These are phyloP conservation scores for Leptura quadrifasciata DNA, from an alignment of 2,888 invertebrate genomes.

Conservation along the genomic window DNA sequence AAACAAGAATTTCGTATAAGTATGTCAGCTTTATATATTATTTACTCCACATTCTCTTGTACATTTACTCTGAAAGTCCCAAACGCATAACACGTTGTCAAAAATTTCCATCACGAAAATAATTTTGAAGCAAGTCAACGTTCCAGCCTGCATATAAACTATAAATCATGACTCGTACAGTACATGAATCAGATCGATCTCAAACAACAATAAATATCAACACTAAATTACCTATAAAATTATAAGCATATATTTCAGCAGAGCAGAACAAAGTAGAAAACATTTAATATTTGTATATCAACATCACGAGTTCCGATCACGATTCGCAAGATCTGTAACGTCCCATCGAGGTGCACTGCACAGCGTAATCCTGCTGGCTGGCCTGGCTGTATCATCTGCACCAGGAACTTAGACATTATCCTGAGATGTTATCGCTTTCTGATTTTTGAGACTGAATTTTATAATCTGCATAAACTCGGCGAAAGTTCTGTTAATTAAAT, in stretches of 20 bases:
- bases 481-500: slow-evolving; percentile 13
- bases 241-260: slow-evolving; percentile 71
- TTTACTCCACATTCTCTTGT: not conserved
- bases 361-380: slow-evolving; percentile 31
- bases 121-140: slow-evolving; percentile 7
- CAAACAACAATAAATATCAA: slow-evolving; percentile 67
- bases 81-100: not conserved
- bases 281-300: slow-evolving; percentile 73
- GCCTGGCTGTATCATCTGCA: slow-evolving; percentile 39
- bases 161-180: slow-evolving; percentile 61
- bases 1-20: not conserved
- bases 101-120: not conserved
- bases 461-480: slow-evolving; percentile 21
- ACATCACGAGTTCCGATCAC: slow-evolving; percentile 71
- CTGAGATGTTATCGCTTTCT: slow-evolving; percentile 37
- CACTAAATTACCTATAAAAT: slow-evolving; percentile 72
- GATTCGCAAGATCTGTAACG: slow-evolving; percentile 61
- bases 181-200: slow-evolving; percentile 66
- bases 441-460: slow-evolving; percentile 29
- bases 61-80: not conserved
- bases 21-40: not conserved
- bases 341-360: slow-evolving; percentile 36
- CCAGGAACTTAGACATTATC: slow-evolving; percentile 39
- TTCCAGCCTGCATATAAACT: slow-evolving; percentile 36
- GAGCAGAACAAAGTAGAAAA: slow-evolving; percentile 70